A percentile compares a stretch with the other conserved stretches of the same genome.
These are phyloP conservation scores for Ammodytes dubius DNA, from an alignment of 2,113 vertebrate genomes.

Conservation along the genomic window DNA sequence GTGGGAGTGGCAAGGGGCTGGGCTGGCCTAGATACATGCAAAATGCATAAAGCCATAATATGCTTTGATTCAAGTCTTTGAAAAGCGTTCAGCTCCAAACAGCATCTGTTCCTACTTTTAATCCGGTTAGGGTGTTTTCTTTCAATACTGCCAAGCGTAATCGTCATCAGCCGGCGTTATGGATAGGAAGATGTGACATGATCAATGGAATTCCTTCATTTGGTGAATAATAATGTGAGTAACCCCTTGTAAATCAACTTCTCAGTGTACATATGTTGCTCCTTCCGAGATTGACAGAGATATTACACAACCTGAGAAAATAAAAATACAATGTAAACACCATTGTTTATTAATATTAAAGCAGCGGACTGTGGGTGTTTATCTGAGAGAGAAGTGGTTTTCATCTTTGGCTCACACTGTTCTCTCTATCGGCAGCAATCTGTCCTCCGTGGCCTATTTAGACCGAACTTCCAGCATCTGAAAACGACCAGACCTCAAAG, in stretches of 20 bases:
- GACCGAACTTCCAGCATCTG: constrained; percentile 63
- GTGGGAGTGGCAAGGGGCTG: constrained; percentile 78
- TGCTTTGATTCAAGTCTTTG: constrained; percentile 81
- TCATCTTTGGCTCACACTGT: constrained; percentile 42
- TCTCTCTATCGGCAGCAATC: constrained; percentile 52
- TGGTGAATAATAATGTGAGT: constrained; percentile 60
- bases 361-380: constrained; percentile 27
- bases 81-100: constrained; percentile 73
- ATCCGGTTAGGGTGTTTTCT: constrained; percentile 78
- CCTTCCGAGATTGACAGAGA: background rate
- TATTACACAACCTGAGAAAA: constrained; percentile 12
- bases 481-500: constrained; percentile 75
- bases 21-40: constrained; percentile 81
- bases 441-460: constrained; percentile 78
- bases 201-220: constrained; percentile 59
- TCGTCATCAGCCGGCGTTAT: constrained; percentile 61
- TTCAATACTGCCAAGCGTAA: constrained; percentile 71
- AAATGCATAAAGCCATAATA: constrained; percentile 78
- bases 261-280: constrained; percentile 24
- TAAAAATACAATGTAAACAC: constrained; percentile 12
- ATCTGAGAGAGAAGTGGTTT: constrained; percentile 44
- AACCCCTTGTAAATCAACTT: constrained; percentile 61
- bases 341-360: constrained; percentile 57
- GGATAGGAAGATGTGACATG: constrained; percentile 47
- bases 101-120: constrained; percentile 82